Evolutionary conservation across 2,888 invertebrate species (phyloP), one percentile per base, ranked within the genome.

Genomic region (Carterocephalus palaemon): DNA sequence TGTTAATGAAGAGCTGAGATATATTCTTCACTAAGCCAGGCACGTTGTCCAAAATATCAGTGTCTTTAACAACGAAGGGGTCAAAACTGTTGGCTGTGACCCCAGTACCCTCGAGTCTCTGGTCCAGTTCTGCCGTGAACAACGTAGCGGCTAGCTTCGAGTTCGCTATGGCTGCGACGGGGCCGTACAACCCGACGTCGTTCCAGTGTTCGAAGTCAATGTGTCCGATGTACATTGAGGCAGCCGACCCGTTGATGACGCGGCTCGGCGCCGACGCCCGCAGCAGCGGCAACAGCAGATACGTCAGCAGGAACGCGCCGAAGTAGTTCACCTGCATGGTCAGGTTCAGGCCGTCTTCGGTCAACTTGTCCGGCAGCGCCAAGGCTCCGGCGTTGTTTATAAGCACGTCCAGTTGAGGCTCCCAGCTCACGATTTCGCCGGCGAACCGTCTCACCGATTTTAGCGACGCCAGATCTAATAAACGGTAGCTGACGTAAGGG

Each of bases 311-410:
- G 64, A 94, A 94, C 1, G 90, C 89, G 4, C 92, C 92, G 59
- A 92, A 91, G 64, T 92, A 90, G 65, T 93, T 93, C 34, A 91
- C 88, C 62, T 92, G 92, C 89, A 92, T 90, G 1, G 89, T 89
- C 1, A 87, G 65, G 52, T 92, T 91, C 16, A 93, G 70, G 1
- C 91, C 91, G 53, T 93, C 92, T 54, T 88, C 84, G 0, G 92
- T 90, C 8, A 84, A 64, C 39, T 62, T 75, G 41, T 83, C 78
- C 0, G 80, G 75, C 0, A 81, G 54, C 0, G 70, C 82, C 1
- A 77, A 59, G 0, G 88, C 75, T n/a, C 90, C 90, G 1, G 90
- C 90, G 55, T 90, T 90, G 63, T 90, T 90, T 38, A 90, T 63
- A 10, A 90, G 64, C 3, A 89, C 75, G 55, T 90, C 82, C 10